Evolutionary conservation across 2,888 invertebrate species (phyloP).

Genomic region (Agriotes lineatus): DNA sequence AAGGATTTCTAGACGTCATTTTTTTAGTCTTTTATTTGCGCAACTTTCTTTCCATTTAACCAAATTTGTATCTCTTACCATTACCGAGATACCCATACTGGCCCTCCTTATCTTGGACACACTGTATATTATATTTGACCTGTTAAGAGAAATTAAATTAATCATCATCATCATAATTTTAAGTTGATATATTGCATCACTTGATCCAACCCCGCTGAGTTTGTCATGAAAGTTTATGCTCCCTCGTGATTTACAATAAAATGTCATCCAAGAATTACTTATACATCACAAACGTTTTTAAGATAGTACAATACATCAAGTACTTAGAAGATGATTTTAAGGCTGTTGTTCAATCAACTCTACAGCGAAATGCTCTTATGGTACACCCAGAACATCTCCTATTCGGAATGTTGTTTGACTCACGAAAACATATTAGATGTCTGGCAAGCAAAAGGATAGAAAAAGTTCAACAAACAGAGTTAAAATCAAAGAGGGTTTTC

Average conservation of each 20-base stretch:
- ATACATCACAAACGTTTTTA: constrained; percentile 1
- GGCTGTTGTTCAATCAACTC: not conserved
- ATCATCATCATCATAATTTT: no score
- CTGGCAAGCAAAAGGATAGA: not conserved
- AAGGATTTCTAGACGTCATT: no score
- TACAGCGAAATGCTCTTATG: not conserved
- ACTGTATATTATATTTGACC: no score
- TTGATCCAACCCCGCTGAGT: not conserved
- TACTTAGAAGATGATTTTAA: not conserved
- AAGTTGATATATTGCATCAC: not conserved
- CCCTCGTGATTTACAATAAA: not conserved
- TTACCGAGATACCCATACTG: no score
- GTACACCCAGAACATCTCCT: not conserved
- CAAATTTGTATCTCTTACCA: no score
- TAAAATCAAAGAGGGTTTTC: not conserved
- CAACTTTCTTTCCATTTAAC: no score
- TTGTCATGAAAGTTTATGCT: not conserved
- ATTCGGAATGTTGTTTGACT: not conserved
- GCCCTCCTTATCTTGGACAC: no score
- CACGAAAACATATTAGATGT: not conserved
- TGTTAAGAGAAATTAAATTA: no score
- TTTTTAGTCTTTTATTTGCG: no score
- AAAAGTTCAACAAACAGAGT: not conserved
- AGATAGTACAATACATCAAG: not conserved
- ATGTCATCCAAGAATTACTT: not conserved